These are phyloP conservation scores for Melanotaenia boesemani DNA, from an alignment of 2,797 vertebrate species.

Conservation along the genomic window DNA sequence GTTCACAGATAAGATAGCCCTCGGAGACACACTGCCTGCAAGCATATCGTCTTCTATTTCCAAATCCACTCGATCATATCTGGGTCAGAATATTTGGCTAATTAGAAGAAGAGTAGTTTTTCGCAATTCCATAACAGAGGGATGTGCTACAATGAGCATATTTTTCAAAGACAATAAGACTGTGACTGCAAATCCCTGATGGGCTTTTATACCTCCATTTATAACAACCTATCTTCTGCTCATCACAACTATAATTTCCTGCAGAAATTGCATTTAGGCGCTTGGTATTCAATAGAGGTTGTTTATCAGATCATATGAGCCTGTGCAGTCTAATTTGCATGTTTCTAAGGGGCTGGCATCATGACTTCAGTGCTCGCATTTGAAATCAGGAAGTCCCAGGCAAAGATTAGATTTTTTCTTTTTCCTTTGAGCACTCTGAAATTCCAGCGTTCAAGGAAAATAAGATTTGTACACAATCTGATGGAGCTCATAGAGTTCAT, in stretches of 20 bases:
- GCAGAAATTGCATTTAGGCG: conserved; percentile 72
- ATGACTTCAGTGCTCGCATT: conserved; percentile 59
- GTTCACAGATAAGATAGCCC: conserved; percentile 68
- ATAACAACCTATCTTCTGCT: conserved; percentile 69
- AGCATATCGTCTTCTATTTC: conserved; percentile 54
- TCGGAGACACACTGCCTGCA: conserved; percentile 58
- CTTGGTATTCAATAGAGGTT: conserved; percentile 75
- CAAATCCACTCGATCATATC: conserved; percentile 72
- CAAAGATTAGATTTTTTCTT: conserved; percentile 56
- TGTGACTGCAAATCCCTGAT: conserved; percentile 62
- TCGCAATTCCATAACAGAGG: conserved; percentile 57
- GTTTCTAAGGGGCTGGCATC: conserved; percentile 59
- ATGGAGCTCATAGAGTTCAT: conserved; percentile 49
- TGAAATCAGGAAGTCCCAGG: conserved; percentile 54
- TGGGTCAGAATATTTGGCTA: conserved; percentile 79
- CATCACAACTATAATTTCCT: conserved; percentile 76
- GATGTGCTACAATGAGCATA: conserved; percentile 48
- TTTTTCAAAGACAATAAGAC: conserved; percentile 74
- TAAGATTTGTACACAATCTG: conserved; percentile 59
- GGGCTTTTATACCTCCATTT: conserved; percentile 65
- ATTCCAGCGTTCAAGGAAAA: conserved; percentile 60
- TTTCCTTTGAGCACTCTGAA: conserved; percentile 39
- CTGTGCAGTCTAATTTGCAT: conserved; percentile 77
- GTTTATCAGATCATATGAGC: conserved; percentile 77
- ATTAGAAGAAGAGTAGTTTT: conserved; percentile 73